Evolutionary conservation across 37 sponge, comb jelly and placozoan species (phyloP), one percentile per base, ranked within the genome.

Genomic region (Hexactinellida sp.): DNA sequence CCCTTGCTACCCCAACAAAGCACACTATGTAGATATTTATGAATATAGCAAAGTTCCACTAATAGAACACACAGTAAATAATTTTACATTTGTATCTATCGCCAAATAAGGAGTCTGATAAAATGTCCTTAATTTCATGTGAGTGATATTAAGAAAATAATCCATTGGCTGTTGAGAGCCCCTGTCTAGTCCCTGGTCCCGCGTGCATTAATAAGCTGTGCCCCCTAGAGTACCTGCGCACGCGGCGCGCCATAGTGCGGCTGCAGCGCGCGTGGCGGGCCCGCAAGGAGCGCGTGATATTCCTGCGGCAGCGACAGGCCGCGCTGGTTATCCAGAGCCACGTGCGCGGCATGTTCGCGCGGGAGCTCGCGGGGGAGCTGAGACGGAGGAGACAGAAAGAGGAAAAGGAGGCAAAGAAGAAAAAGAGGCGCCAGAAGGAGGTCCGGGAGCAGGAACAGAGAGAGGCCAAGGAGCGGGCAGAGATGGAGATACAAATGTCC

Each of bases 321-420:
- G 91, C 92, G 30, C 88, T 94, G 7, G 82, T 85, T 0, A 92
- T 96, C 34, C 97, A 96, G 86, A 88, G 95, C 0, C 86, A 94
- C 71, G 83, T 87, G 37, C 84, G 97, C 36, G 97, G 95, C 0
- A 88, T 92, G 90, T 83, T 94, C 36, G 97, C 94, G 0, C 36
- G 97, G 24, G 95, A 94, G 39, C 51, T 94, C 24, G 93, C 84
- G 7, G 90, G 88, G 10, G 97, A 88, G 54, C 39, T 96, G 39
- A 82, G 90, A 28, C 86, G 89, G 85, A 90, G 91, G 85, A 89
- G 52, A 37, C 55, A 85, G 37, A 83, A 86, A 28, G 97, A 94
- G 84, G 93, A 86, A 76, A 92, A 87, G 28, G 91, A 94, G 83
- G 52, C 83, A 30, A 54, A 85, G 37, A 38, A 93, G 54, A 84